phyloP scores from a whole-genome alignment of 2,797 vertebrate genomes.

The Gymnoscopelus braueri region DNA sequence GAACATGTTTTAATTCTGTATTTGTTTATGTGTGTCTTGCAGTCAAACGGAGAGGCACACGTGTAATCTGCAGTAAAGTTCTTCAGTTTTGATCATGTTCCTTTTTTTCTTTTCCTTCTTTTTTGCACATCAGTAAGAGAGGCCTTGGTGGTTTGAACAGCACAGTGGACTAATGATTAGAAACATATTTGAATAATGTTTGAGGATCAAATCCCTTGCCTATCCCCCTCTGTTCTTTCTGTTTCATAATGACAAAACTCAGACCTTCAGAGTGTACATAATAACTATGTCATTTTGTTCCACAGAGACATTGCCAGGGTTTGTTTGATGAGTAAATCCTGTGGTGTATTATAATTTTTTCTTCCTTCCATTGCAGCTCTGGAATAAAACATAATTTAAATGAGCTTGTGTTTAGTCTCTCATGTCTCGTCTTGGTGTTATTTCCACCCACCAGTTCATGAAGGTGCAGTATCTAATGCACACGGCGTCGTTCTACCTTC shows the following conservation, averaged over 20 bases:
- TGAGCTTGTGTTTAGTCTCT: slow-evolving; percentile 68
- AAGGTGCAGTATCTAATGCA: slow-evolving; percentile 58
- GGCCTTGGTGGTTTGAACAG: slow-evolving; percentile 46
- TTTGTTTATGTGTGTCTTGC: not conserved
- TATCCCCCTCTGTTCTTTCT: slow-evolving; percentile 75
- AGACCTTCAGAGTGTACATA: slow-evolving; percentile 76
- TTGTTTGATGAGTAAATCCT: slow-evolving; percentile 79
- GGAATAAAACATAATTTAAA: slow-evolving; percentile 76
- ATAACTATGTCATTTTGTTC: slow-evolving; percentile 73
- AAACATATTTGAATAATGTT: slow-evolving; percentile 74
- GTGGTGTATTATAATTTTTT: slow-evolving; percentile 56
- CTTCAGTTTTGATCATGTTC: slow-evolving; percentile 70
- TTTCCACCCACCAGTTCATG: slow-evolving; percentile 50
- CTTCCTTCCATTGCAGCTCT: slow-evolving; percentile 58
- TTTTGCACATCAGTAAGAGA: slow-evolving; percentile 54
- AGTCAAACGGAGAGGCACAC: slow-evolving; percentile 12
- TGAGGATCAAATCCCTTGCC: slow-evolving; percentile 66
- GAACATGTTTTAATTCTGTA: no score
- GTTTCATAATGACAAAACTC: slow-evolving; percentile 75
- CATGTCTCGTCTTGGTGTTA: slow-evolving; percentile 47
- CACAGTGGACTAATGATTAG: slow-evolving; percentile 72
- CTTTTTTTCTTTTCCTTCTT: slow-evolving; percentile 1
- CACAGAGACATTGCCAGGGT: slow-evolving; percentile 54
- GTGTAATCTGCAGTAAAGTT: slow-evolving; percentile 51
- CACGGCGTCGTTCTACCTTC: slow-evolving; percentile 33